Evolutionary conservation across 2,797 vertebrate species (phyloP).

Genomic region (Gallinago nigripennis): DNA sequence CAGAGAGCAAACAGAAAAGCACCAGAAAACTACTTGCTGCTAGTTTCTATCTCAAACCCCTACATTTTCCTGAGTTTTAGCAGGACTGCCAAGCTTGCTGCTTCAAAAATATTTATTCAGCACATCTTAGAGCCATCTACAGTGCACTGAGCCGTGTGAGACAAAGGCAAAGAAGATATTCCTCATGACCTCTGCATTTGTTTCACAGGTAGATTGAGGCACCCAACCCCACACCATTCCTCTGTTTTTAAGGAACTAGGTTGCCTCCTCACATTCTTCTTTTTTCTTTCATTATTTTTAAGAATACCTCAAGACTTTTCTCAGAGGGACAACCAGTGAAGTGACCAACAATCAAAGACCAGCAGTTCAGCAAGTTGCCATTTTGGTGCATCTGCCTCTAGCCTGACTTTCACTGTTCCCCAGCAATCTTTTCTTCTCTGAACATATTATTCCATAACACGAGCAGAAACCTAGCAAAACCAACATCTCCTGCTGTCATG

Average conservation of each 20-base stretch:
- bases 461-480: background rate
- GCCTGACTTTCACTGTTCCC: background rate
- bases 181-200: background rate
- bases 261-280: background rate
- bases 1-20: background rate
- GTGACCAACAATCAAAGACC: background rate
- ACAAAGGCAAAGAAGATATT: background rate
- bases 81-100: background rate
- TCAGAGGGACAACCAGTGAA: background rate
- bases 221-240: background rate
- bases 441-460: background rate
- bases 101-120: background rate
- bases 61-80: background rate
- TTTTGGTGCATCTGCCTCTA: background rate
- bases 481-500: background rate
- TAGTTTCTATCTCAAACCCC: background rate
- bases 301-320: background rate
- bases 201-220: background rate
- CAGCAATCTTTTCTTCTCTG: background rate
- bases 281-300: background rate
- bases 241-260: background rate
- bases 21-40: background rate
- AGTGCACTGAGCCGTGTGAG: fast-evolving
- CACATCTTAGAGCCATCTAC: background rate
- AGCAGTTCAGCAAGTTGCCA: background rate